These are phyloP conservation scores for Diglossa cyanea DNA, from an alignment of 2,797 vertebrate genomes.

Conservation along the genomic window DNA sequence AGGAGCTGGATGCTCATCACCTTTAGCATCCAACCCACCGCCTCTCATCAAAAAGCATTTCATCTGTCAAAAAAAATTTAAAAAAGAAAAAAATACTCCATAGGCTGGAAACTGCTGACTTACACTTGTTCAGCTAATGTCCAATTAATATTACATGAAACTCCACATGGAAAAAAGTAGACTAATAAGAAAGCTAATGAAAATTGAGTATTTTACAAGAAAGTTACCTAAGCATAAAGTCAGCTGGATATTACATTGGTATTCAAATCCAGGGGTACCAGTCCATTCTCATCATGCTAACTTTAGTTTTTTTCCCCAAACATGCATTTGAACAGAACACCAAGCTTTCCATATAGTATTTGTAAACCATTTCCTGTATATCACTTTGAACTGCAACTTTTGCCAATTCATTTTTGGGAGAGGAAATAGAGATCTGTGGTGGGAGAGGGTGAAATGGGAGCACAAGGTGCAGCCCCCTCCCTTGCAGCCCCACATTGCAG, in stretches of 20 bases:
- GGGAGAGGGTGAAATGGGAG: background rate
- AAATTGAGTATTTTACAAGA: slow-evolving; percentile 20
- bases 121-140: background rate
- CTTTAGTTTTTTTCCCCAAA: background rate
- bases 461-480: background rate
- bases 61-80: background rate
- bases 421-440: accelerated
- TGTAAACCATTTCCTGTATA: background rate
- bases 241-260: background rate
- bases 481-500: background rate
- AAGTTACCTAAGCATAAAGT: slow-evolving; percentile 11
- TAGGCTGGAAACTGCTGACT: slow-evolving; percentile 3
- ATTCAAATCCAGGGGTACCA: background rate
- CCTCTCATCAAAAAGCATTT: background rate
- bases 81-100: background rate
- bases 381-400: background rate
- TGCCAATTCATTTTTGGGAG: background rate
- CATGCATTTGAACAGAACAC: background rate
- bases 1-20: background rate
- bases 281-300: background rate
- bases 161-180: background rate
- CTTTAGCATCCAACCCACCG: background rate
- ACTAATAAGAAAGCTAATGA: slow-evolving; percentile 24
- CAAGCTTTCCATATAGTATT: background rate
- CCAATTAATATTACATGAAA: slow-evolving; percentile 17